Percentiles rank a stretch among this genome's conserved stretches.
Conservation (phyloP, 2,888 invertebrate species). For the Drosophila mulleri region DNA sequence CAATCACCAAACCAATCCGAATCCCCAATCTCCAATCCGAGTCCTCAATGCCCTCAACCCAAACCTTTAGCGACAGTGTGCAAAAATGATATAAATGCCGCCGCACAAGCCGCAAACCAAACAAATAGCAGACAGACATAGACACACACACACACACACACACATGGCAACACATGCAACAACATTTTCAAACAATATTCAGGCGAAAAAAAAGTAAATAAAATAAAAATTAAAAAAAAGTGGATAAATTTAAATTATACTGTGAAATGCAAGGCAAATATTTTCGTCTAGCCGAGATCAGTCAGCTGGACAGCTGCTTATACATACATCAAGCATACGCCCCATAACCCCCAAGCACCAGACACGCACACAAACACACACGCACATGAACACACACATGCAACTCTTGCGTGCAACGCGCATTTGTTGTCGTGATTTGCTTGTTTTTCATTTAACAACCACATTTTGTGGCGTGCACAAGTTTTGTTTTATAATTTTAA, state of each 20-base stretch:
- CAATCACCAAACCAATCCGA: slow-evolving; percentile 1
- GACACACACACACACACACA: slow-evolving; percentile 26
- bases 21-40: background rate
- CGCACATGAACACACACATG: background rate
- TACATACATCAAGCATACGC: slow-evolving; percentile 18
- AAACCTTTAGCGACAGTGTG: slow-evolving; percentile 19
- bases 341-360: background rate
- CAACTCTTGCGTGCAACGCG: slow-evolving; percentile 6
- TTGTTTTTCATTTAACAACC: slow-evolving; percentile 73
- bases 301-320: slow-evolving; percentile 44
- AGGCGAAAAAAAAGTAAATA: slow-evolving; percentile 7
- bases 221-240: slow-evolving; percentile 8
- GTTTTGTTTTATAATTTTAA: slow-evolving; percentile 74
- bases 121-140: slow-evolving; percentile 63
- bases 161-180: slow-evolving; percentile 42
- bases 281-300: slow-evolving; percentile 74
- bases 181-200: slow-evolving; percentile 59
- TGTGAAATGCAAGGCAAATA: slow-evolving; percentile 72
- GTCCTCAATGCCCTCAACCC: background rate
- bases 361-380: background rate
- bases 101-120: slow-evolving; percentile 76
- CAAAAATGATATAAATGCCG: slow-evolving; percentile 76
- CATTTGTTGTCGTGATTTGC: slow-evolving; percentile 67
- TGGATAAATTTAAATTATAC: slow-evolving; percentile 64
- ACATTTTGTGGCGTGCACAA: slow-evolving; percentile 63